These are phyloP conservation scores for Cryptotermes secundus DNA, from an alignment of 1,140 invertebrate species.

Conservation along the genomic window DNA sequence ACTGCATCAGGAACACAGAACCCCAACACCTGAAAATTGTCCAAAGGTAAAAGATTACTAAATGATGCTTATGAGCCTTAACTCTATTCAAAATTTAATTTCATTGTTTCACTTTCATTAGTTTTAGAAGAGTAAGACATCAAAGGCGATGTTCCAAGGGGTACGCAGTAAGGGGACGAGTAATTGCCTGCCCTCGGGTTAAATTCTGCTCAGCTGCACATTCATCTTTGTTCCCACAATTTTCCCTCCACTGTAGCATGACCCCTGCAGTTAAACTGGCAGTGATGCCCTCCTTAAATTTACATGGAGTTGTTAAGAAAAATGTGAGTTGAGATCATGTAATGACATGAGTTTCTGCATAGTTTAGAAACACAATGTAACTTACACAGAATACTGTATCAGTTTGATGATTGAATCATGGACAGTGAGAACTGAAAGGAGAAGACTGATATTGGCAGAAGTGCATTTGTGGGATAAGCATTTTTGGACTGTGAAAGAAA, in stretches of 20 bases:
- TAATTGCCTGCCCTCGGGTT: conserved; percentile 7
- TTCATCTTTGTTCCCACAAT: background rate
- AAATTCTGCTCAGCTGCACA: background rate
- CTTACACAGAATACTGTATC: too few relatives aligned
- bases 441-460: too few relatives aligned
- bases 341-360: background rate
- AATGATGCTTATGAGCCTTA: background rate
- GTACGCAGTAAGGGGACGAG: background rate
- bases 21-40: conserved; percentile 38
- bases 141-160: conserved; percentile 5
- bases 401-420: too few relatives aligned
- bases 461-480: too few relatives aligned
- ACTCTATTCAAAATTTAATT: background rate
- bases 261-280: background rate
- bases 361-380: background rate
- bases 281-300: background rate
- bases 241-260: background rate
- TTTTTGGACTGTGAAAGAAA: too few relatives aligned
- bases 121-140: background rate
- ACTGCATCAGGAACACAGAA: conserved; percentile 38
- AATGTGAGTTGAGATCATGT: background rate
- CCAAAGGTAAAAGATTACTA: background rate
- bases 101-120: conserved; percentile 18
- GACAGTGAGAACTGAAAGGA: too few relatives aligned
- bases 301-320: background rate